phyloP scores from a whole-genome alignment of 1,140 invertebrate genomes.

The Brachionus paranguensis region DNA sequence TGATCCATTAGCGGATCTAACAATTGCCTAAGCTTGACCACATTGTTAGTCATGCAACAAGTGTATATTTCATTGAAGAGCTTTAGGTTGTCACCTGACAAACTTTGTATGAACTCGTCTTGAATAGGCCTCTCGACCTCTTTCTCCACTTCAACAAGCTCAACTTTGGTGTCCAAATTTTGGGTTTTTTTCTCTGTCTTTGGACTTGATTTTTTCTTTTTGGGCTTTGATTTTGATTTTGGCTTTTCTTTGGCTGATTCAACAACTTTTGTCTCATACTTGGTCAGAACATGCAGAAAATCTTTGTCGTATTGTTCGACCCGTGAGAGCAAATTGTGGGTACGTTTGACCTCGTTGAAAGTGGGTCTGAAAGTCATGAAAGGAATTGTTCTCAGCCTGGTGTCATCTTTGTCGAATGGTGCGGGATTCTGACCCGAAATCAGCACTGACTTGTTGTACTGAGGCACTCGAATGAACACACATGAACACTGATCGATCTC shows the following conservation, averaged over 20 bases:
- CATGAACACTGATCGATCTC: conserved; percentile 61
- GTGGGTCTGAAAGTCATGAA: conserved; percentile 75
- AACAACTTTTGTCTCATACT: not conserved
- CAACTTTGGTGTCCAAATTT: not conserved
- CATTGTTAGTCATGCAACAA: conserved; percentile 12
- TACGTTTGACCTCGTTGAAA: conserved; percentile 71
- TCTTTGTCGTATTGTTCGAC: conserved; percentile 66
- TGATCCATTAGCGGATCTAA: not conserved
- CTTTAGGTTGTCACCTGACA: conserved; percentile 1
- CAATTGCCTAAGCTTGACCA: not conserved
- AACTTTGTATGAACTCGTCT: not conserved
- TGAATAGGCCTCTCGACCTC: not conserved
- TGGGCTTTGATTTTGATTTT: not conserved
- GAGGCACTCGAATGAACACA: conserved; percentile 73
- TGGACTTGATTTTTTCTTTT: conserved; percentile 2
- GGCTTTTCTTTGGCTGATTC: not conserved
- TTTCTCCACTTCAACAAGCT: not conserved
- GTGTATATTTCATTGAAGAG: conserved; percentile 22
- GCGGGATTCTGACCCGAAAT: conserved; percentile 59
- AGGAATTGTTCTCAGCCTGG: conserved; percentile 67
- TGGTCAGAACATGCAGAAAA: not conserved
- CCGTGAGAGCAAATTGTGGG: conserved; percentile 66
- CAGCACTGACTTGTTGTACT: conserved; percentile 61
- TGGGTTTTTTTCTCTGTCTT: not conserved
- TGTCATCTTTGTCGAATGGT: conserved; percentile 62